Conservation (phyloP, 1,140 invertebrate species). For the Elysia chlorotica region DNA sequence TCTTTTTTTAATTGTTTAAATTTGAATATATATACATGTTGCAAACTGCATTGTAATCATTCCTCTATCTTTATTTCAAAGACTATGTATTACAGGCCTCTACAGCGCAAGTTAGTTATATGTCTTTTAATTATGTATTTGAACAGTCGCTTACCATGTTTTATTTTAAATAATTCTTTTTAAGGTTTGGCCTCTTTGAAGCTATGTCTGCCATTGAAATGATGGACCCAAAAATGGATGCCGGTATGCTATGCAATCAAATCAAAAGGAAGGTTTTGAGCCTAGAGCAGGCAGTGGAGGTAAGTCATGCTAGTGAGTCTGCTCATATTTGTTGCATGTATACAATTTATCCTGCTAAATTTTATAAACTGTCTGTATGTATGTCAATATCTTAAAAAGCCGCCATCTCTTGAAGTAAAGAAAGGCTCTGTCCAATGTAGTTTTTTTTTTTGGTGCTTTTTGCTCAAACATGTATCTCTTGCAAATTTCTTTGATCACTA, state of each 20-base stretch:
- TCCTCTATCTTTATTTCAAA: background rate
- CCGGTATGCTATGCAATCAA: constrained; percentile 92
- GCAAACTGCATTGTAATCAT: background rate
- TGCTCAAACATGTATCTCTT: too few relatives aligned
- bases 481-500: too few relatives aligned
- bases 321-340: too few relatives aligned
- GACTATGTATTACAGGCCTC: background rate
- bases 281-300: constrained; percentile 84
- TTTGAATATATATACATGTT: background rate
- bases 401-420: too few relatives aligned
- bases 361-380: too few relatives aligned
- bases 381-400: too few relatives aligned
- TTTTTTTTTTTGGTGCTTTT: too few relatives aligned
- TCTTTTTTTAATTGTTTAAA: background rate
- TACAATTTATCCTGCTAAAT: too few relatives aligned
- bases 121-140: background rate
- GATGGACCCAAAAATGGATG: constrained; percentile 99
- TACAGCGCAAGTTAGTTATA: too few relatives aligned
- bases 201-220: constrained; percentile 99
- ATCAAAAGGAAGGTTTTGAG: constrained; percentile 78
- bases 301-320: too few relatives aligned
- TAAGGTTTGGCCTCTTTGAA: constrained; percentile 87
- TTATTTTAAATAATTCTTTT: constrained; percentile 13
- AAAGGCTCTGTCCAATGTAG: too few relatives aligned
- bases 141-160: background rate